Base-by-base conservation (phyloP, 2,888 invertebrate genomes). In the Conchocele bisecta region DNA sequence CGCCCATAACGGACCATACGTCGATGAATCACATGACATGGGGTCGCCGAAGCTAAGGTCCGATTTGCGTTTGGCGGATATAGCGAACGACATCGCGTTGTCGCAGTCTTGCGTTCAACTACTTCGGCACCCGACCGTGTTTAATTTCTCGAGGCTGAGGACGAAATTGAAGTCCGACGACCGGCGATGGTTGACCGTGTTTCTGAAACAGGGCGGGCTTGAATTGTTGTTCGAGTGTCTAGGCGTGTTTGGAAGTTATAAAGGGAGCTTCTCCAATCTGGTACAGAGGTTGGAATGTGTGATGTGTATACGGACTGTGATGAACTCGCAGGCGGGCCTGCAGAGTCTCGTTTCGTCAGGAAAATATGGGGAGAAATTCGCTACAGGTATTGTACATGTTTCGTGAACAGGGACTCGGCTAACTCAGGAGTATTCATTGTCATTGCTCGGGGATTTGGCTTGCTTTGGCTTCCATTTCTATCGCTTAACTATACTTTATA, bases 261-360 rank as follows among this genome's bases (percentile, higher is more conserved):
- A 75, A 0, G 79, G 82, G 0, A 77, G 70, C 29, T 85, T 85
- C 57, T 76, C 82, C 3, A 82, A 83, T 48, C 56, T 83, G n/a
- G 76, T 85, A 31, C 71, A 88, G 56, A 75, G 87, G 11, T 65
- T 89, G 24, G 89, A 90, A 67, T 89, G 89, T 66, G 86, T 88
- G 1, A 82, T 86, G 67, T 89, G 89, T 64, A 84, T 89, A 50
- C 83, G 83, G 66, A 84, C 85, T 3, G 86, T 89, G 33, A 96
- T 97, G 96, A 97, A 97, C 93, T 96, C 97, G 89, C 94, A 96
- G 87, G 95, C 96, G 91, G 97, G 97, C 86, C 94, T 98, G 92
- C 96, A 97, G 93, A 97, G 96, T 92, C 96, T 98, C 91, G 96
- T 97, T 84, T 96, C 97, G 92, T 96, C 97, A 92, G 95, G 95